Conservation (phyloP, 2,797 vertebrate genomes). For the Petrocephalus schoutedeni region DNA sequence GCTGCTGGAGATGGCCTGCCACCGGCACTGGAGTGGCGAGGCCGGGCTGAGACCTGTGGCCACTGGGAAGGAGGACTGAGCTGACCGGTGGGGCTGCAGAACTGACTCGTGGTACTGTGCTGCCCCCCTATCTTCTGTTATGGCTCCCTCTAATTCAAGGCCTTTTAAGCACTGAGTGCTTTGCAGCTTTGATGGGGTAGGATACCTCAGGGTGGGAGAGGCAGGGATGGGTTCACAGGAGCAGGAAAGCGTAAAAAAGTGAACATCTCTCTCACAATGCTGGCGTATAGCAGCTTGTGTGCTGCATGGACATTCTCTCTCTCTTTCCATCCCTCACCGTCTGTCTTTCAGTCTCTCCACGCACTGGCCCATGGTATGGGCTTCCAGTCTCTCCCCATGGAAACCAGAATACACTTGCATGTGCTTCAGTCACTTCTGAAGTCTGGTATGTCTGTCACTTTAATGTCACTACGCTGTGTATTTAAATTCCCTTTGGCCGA, state of each 20-base stretch:
- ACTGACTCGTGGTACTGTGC: background rate
- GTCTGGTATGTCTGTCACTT: background rate
- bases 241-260: background rate
- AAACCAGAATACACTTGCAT: background rate
- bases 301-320: background rate
- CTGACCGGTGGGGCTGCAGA: background rate
- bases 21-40: slow-evolving; percentile 59
- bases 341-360: background rate
- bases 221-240: slow-evolving; percentile 27
- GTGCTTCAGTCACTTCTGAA: background rate
- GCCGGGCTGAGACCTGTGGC: background rate
- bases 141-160: background rate
- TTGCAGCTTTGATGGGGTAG: background rate
- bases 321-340: background rate
- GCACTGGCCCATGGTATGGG: background rate
- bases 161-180: background rate
- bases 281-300: background rate
- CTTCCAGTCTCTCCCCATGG: background rate
- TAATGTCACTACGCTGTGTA: background rate
- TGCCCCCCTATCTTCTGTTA: background rate
- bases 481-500: background rate
- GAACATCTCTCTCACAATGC: background rate
- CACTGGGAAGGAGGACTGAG: background rate
- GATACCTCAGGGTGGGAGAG: slow-evolving; percentile 16
- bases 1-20: slow-evolving; percentile 81